These are phyloP conservation scores for Phalacrocorax brasilianus DNA, from an alignment of 2,113 vertebrate species.

Conservation along the genomic window DNA sequence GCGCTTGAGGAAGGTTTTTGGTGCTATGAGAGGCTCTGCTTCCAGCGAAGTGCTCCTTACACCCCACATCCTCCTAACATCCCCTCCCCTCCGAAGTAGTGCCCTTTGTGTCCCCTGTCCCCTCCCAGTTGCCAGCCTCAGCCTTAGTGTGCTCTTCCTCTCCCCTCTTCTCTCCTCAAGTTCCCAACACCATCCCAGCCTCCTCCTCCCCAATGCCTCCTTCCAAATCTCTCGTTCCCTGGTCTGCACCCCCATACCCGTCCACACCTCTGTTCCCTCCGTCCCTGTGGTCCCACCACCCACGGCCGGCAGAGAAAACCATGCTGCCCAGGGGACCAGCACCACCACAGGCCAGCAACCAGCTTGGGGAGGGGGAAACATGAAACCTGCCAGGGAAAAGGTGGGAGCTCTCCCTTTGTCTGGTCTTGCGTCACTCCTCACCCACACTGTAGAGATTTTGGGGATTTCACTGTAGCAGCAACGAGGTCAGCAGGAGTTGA, in stretches of 20 bases:
- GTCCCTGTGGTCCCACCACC: neutral
- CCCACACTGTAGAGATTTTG: neutral
- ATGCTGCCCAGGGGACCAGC: neutral
- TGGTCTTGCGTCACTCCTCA: fast-evolving
- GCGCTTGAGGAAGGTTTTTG: neutral
- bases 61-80: neutral
- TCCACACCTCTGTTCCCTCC: neutral
- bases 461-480: neutral
- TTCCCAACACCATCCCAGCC: neutral
- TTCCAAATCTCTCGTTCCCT: neutral
- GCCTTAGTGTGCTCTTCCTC: neutral
- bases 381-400: neutral
- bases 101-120: neutral
- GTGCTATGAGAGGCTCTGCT: neutral
- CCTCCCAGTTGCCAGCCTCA: neutral
- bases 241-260: fast-evolving
- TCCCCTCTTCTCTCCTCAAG: neutral
- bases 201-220: neutral
- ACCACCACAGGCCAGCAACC: neutral
- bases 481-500: constrained; percentile 48
- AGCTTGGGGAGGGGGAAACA: neutral
- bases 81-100: neutral
- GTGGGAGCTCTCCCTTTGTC: neutral
- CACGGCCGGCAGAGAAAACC: neutral
- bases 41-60: neutral